Conservation (phyloP, 2,888 invertebrate genomes). For the Cantharis rustica region DNA sequence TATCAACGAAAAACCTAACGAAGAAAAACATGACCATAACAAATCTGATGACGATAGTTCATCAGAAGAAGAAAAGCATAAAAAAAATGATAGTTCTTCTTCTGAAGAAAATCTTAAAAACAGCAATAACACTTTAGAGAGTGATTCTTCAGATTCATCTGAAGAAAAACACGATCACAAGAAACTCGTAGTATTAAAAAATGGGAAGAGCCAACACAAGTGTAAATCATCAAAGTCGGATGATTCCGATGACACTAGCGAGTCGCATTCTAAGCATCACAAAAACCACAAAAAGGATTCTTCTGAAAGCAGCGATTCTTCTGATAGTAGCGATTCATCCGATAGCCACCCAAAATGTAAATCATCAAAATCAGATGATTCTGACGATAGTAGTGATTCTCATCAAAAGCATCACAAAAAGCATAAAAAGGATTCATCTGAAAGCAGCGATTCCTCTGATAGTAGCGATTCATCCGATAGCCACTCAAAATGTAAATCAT, state of each 20-base stretch:
- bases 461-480: constrained; percentile 22
- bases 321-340: constrained; percentile 21
- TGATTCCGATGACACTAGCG: not conserved
- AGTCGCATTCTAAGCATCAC: constrained; percentile 19
- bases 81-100: constrained; percentile 21
- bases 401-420: constrained; percentile 22
- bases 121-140: not conserved
- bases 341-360: constrained; percentile 1
- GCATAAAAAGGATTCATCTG: not conserved
- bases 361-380: not conserved
- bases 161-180: constrained; percentile 15
- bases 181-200: not conserved
- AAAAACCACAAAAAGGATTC: constrained; percentile 4
- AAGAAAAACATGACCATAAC: constrained; percentile 16
- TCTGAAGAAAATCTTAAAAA: constrained; percentile 21
- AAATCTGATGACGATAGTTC: constrained; percentile 26
- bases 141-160: constrained; percentile 6
- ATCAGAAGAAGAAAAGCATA: constrained; percentile 19
- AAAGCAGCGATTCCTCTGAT: constrained; percentile 22
- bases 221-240: not conserved
- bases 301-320: constrained; percentile 16
- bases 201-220: constrained; percentile 4
- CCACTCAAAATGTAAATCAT: not conserved
- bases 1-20: constrained; percentile 28
- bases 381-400: not conserved